Percentiles rank a stretch among this genome's conserved stretches.
phyloP scores from a whole-genome alignment of 1,140 invertebrate genomes.

The Drosophila novamexicana region DNA sequence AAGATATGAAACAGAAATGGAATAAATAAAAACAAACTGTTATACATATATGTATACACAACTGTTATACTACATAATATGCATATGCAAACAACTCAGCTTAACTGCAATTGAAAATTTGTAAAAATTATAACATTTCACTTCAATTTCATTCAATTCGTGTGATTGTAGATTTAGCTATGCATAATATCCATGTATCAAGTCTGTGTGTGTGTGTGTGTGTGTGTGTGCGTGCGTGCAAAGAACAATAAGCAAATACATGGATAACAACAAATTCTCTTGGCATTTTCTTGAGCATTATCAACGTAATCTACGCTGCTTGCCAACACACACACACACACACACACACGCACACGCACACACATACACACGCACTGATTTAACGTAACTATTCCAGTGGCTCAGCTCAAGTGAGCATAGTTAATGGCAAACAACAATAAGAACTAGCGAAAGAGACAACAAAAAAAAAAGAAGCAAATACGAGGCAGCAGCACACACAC shows the following conservation, averaged over 20 bases:
- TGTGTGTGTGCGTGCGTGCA: background rate
- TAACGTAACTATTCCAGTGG: constrained; percentile 75
- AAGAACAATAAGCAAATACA: constrained; percentile 6
- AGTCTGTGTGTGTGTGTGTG: background rate
- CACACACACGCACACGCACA: constrained; percentile 9
- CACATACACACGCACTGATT: constrained; percentile 66
- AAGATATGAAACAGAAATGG: constrained; percentile 5
- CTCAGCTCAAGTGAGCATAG: constrained; percentile 62
- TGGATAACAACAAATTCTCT: constrained; percentile 3
- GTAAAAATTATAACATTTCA: constrained; percentile 51
- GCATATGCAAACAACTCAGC: background rate
- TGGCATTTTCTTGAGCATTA: constrained; percentile 42
- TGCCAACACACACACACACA: constrained; percentile 42
- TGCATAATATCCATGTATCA: too few species aligned
- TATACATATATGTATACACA: too few species aligned
- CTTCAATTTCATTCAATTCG: constrained; percentile 64
- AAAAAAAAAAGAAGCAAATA: constrained; percentile 15
- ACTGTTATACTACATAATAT: too few species aligned
- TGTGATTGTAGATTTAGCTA: background rate
- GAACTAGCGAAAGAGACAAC: constrained; percentile 44
- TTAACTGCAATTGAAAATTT: constrained; percentile 24
- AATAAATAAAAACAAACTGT: background rate
- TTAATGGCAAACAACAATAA: constrained; percentile 67
- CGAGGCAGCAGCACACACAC: constrained; percentile 22
- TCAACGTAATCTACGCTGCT: constrained; percentile 45